phyloP scores from a whole-genome alignment of 2,797 vertebrate genomes.

The Acrossocheilus wenchowensis region DNA sequence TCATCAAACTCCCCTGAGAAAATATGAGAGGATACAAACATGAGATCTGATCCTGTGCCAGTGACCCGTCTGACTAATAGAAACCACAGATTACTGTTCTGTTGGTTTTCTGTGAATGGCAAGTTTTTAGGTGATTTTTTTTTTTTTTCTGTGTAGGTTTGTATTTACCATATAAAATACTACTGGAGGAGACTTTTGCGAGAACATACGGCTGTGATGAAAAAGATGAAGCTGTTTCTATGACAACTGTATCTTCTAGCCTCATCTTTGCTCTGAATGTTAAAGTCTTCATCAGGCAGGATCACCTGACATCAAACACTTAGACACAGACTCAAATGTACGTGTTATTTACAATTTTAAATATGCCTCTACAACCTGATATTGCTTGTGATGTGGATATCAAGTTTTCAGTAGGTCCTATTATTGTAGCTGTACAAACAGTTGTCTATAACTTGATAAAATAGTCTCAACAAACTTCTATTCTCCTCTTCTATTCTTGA shows the following conservation, averaged over 20 bases:
- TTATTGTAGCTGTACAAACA: neutral
- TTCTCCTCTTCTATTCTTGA: neutral
- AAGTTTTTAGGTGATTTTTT: neutral
- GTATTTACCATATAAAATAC: neutral
- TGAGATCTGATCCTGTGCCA: neutral
- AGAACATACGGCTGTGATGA: neutral
- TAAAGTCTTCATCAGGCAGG: constrained; percentile 15
- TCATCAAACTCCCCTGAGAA: constrained; percentile 13
- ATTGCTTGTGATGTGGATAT: neutral
- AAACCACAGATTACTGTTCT: neutral
- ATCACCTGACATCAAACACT: constrained; percentile 27
- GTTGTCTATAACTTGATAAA: neutral
- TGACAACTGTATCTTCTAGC: constrained; percentile 4
- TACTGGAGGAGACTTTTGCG: neutral
- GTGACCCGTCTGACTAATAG: neutral
- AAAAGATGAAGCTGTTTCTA: constrained; percentile 27
- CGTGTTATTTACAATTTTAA: neutral
- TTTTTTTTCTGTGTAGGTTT: neutral
- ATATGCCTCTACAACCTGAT: neutral
- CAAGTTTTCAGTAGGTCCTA: neutral
- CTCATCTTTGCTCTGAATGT: constrained; percentile 8
- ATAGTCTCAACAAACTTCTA: neutral
- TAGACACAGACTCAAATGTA: neutral
- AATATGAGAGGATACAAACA: neutral
- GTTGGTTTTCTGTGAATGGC: neutral